Percentiles rank a stretch among this genome's conserved stretches.
Evolutionary conservation across 35 echinoderm and acorn worm species (phyloP).

Genomic region (Lytechinus pictus): DNA sequence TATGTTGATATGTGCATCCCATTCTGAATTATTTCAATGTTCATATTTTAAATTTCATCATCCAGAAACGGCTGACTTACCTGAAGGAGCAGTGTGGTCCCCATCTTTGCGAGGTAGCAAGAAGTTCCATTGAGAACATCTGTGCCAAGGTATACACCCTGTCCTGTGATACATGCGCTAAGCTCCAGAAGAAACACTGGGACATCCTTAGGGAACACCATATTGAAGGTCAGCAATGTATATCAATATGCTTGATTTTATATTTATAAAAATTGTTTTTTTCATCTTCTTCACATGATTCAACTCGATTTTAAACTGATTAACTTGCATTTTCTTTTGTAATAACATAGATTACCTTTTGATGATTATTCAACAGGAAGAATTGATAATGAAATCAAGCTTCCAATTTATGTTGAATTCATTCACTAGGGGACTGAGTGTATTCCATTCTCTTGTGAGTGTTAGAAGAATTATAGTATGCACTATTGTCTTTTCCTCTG

Average conservation of each 20-base stretch:
- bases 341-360: too few relatives aligned
- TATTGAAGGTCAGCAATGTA: constrained; percentile 76
- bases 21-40: background rate
- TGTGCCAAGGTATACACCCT: constrained; percentile 89
- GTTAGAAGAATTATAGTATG: too few relatives aligned
- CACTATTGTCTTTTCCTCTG: background rate
- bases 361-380: too few relatives aligned
- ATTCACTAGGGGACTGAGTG: too few relatives aligned
- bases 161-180: constrained; percentile 74
- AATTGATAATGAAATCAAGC: too few relatives aligned
- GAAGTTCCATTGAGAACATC: constrained; percentile 89
- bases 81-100: constrained; percentile 96
- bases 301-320: too few relatives aligned
- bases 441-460: too few relatives aligned
- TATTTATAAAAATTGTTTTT: background rate
- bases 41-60: background rate
- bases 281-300: too few relatives aligned
- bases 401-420: too few relatives aligned
- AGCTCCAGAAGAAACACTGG: constrained; percentile 85
- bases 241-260: background rate
- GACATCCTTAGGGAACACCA: constrained; percentile 93
- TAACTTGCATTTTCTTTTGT: too few relatives aligned
- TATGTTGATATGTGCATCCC: background rate
- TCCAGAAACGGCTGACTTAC: constrained; percentile 88
- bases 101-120: constrained; percentile 79